These are phyloP conservation scores for Lydus trimaculatus DNA, from an alignment of 2,888 invertebrate genomes.

Conservation along the genomic window DNA sequence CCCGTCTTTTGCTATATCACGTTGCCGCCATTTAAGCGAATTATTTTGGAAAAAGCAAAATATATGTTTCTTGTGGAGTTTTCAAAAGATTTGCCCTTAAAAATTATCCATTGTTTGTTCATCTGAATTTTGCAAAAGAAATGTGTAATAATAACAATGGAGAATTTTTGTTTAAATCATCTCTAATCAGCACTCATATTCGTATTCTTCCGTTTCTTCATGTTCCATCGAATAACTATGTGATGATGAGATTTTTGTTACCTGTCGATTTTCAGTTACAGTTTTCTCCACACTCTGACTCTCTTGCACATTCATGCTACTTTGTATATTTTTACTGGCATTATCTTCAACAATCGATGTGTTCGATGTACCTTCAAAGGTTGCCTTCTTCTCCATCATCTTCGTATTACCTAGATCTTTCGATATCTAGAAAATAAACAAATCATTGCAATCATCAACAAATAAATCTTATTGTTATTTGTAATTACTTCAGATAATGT, in stretches of 20 bases:
- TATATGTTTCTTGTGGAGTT: constrained; percentile 9
- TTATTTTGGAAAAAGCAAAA: constrained; percentile 1
- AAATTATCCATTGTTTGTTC: neutral
- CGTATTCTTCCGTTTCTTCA: constrained; percentile 59
- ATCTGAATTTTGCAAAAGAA: constrained; percentile 9
- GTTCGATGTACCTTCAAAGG: constrained; percentile 54
- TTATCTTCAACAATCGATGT: constrained; percentile 56
- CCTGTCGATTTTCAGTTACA: constrained; percentile 53
- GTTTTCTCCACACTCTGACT: constrained; percentile 49
- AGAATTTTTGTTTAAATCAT: neutral
- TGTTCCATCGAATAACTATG: constrained; percentile 58
- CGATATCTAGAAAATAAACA: constrained; percentile 49
- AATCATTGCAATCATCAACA: constrained; percentile 9
- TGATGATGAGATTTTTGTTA: constrained; percentile 55
- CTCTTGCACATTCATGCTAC: constrained; percentile 51
- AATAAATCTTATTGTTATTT: constrained; percentile 6
- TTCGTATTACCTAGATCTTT: constrained; percentile 57
- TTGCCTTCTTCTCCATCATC: constrained; percentile 55
- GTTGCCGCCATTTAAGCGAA: neutral
- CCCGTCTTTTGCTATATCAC: constrained; percentile 6
- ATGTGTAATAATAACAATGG: constrained; percentile 7
- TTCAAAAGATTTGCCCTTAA: too few relatives aligned
- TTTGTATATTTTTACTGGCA: constrained; percentile 51
- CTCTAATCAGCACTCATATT: constrained; percentile 46
- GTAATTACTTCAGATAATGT: constrained; percentile 54